These are phyloP conservation scores for Tympanuchus pallidicinctus DNA, from an alignment of 2,113 vertebrate species.

Conservation along the genomic window DNA sequence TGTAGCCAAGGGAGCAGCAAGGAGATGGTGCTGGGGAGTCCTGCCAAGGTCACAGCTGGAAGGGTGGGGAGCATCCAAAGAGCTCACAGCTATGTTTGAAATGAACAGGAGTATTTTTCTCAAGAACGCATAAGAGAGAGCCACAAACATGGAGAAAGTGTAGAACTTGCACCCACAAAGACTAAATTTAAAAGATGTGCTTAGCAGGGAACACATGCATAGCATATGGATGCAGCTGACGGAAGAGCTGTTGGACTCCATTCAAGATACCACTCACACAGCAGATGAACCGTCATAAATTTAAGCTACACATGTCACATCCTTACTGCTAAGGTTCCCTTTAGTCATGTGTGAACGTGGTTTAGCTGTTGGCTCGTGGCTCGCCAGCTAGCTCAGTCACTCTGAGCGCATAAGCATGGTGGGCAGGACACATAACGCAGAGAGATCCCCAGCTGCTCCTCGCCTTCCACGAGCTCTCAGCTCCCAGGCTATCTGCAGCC, in stretches of 20 bases:
- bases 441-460: neutral
- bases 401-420: neutral
- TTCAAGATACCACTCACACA: slow-evolving; percentile 78
- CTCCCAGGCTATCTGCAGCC: neutral
- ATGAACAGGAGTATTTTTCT: slow-evolving; percentile 74
- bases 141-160: slow-evolving; percentile 70
- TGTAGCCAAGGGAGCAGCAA: fast-evolving
- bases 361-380: slow-evolving; percentile 2
- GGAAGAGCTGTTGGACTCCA: slow-evolving; percentile 74
- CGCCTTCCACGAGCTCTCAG: neutral
- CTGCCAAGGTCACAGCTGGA: neutral
- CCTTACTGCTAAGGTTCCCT: slow-evolving; percentile 68
- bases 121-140: slow-evolving; percentile 47
- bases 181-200: slow-evolving; percentile 82
- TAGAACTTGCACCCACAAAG: slow-evolving; percentile 79
- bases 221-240: slow-evolving; percentile 80
- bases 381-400: neutral
- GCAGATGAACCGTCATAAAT: slow-evolving; percentile 77
- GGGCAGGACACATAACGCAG: neutral
- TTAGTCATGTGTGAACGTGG: slow-evolving; percentile 66
- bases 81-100: slow-evolving; percentile 49
- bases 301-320: slow-evolving; percentile 73
- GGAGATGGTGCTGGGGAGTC: neutral
- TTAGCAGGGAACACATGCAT: slow-evolving; percentile 78
- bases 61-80: slow-evolving; percentile 6